phyloP scores from a whole-genome alignment of 2,797 vertebrate genomes.

The Propithecus perrieri region DNA sequence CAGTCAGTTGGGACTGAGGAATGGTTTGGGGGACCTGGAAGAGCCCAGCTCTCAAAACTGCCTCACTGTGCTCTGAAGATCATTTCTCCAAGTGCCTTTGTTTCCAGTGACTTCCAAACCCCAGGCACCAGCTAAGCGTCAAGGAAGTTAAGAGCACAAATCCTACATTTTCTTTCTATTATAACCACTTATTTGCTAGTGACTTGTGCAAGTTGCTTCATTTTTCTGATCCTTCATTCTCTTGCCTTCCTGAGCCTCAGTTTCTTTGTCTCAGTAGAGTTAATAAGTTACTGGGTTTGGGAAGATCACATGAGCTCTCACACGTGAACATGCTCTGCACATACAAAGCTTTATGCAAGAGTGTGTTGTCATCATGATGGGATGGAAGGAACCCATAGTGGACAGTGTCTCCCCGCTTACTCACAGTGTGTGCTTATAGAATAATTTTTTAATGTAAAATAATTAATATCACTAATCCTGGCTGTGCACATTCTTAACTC shows the following conservation, averaged over 20 bases:
- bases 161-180: neutral
- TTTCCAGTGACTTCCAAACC: neutral
- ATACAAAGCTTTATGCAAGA: neutral
- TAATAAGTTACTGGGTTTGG: neutral
- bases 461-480: neutral
- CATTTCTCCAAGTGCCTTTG: neutral
- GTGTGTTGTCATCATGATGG: neutral
- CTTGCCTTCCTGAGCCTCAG: neutral
- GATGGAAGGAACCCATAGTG: neutral
- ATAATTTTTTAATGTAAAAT: neutral
- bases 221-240: neutral
- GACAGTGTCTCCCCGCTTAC: neutral
- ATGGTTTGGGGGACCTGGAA: neutral
- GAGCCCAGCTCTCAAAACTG: neutral
- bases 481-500: neutral
- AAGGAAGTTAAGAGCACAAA: neutral
- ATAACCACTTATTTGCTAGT: neutral
- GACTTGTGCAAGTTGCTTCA: neutral
- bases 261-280: neutral
- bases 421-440: neutral
- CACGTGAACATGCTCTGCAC: neutral
- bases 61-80: neutral
- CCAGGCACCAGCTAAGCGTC: neutral
- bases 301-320: neutral
- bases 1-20: neutral